A percentile compares a stretch with the other conserved stretches of the same genome.
phyloP scores from a whole-genome alignment of 2,113 vertebrate genomes.

The Esox niger region DNA sequence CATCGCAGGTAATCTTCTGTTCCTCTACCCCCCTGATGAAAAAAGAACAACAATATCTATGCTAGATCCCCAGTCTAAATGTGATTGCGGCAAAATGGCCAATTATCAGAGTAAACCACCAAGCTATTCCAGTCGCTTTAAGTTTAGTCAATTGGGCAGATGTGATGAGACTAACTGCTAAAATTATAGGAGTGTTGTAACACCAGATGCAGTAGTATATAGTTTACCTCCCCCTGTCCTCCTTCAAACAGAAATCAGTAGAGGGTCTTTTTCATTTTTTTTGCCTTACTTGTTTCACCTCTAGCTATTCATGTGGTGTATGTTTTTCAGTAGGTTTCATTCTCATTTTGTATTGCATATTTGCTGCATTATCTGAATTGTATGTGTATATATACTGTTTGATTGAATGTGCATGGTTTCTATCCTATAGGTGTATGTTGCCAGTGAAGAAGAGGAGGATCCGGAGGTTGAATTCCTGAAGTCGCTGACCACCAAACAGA shows the following conservation, averaged over 20 bases:
- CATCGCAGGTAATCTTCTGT: constrained; percentile 93
- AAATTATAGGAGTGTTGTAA: constrained; percentile 26
- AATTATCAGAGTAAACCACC: constrained; percentile 50
- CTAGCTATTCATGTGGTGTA: not conserved
- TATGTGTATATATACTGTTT: too few relatives aligned
- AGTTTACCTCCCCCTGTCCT: constrained; percentile 7
- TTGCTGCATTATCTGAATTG: not conserved
- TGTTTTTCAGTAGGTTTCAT: not conserved
- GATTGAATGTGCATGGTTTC: not conserved
- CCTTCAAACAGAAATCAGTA: not conserved
- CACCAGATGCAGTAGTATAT: constrained; percentile 13
- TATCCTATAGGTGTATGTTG: constrained; percentile 82
- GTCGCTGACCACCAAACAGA: constrained; percentile 92
- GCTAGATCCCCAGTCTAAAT: constrained; percentile 65
- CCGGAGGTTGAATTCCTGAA: constrained; percentile 98
- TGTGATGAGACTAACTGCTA: constrained; percentile 37
- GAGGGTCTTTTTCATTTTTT: not conserved
- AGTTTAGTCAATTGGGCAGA: constrained; percentile 35
- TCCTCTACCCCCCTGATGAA: constrained; percentile 44
- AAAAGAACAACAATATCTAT: constrained; percentile 80
- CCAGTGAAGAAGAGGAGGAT: constrained; percentile 93
- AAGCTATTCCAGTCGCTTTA: constrained; percentile 28
- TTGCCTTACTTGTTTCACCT: not conserved
- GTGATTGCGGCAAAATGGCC: constrained; percentile 80
- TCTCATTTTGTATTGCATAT: not conserved